Base-by-base conservation (phyloP, 1,140 invertebrate species). In the Hypothenemus hampei region DNA sequence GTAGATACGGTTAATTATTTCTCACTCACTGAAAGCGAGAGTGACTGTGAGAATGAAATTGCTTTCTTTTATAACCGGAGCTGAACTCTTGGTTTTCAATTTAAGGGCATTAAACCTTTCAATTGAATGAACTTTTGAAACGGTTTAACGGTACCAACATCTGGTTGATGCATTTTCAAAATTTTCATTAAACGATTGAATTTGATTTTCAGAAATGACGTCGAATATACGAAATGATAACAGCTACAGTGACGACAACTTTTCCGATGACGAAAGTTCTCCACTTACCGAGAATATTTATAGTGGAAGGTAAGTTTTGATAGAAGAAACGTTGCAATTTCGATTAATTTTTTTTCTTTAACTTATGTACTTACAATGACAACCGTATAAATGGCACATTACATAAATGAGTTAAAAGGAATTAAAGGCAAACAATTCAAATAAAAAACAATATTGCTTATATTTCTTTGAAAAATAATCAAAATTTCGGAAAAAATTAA, bases 271-370 rank as follows among this genome's bases (percentile, higher is more conserved):
- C 66, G 89, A 91, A 72, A 86, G 85, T 58, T 82, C 85, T 39
- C 89, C 89, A 36, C 78, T 91, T 61, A 84, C 84, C 47, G 82
- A 86, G 65, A 86, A 91, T 67, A 87, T 89, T 60, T 91, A 92
- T 66, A 85, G 84, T 56, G 89, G 86, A 72, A 91, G 89, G 90
- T 93, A 79, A 75, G 75, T 67, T 37, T 37, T n/a, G n/a, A n/a
- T n/a, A n/a, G n/a, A n/a, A n/a, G n/a, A n/a, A n/a, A n/a, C n/a
- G n/a, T n/a, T n/a, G n/a, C n/a, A n/a, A n/a, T n/a, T n/a, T n/a
- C n/a, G n/a, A n/a, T n/a, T n/a, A n/a, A n/a, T n/a, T n/a, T n/a
- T n/a, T n/a, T n/a, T n/a, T n/a, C n/a, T n/a, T n/a, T n/a, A n/a
- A n/a, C n/a, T n/a, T n/a, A n/a, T n/a, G n/a, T n/a, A n/a, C n/a